Base-by-base conservation (phyloP, 2,113 vertebrate species). In the Oxyura jamaicensis region DNA sequence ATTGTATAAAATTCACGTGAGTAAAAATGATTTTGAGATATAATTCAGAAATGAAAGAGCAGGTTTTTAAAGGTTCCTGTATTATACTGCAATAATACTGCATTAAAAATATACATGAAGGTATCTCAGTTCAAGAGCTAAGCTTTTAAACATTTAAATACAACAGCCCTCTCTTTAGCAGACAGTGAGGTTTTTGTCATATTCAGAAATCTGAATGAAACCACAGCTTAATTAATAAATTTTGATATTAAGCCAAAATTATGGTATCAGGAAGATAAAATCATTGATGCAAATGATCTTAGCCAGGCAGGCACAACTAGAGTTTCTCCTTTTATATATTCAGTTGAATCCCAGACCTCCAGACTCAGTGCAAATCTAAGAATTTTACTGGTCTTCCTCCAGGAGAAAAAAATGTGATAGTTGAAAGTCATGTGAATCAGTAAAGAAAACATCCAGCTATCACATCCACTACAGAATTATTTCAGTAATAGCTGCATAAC, bases 361-460 rank as follows among this genome's bases (percentile, higher is more conserved):
- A 56, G 69, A 96, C 28, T 69, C 66, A 80, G 79, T 29, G 46
- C 87, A 96, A 74, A 93, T 36, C 66, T 97, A 96, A 96, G 79
- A 91, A 68, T 55, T 96, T 86, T 56, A 97, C 94, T 84, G 94
- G 63, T 89, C 53, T 67, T 92, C 91, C 79, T 95, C 91, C 90
- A 94, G 31, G 69, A 91, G 88, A 93, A 86, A 95, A 92, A 86
- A 95, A 91, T 95, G 96, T 28, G 39, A 72, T 95, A 95, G 97
- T 98, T 96, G 97, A 95, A 82, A 97, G 83, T 76, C 94, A 93
- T 16, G 13, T 88, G 93, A 96, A 97, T 97, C 94, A 95, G 86
- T 89, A 89, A 96, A 84, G 44, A 75, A 71, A 98, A 86, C 82
- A 96, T 75, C 55, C 93, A 87, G 96, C 73, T 90, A 89, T 83